Percentiles rank a stretch among this genome's conserved stretches.
phyloP scores from a whole-genome alignment of 2,888 invertebrate genomes.

The Drosophila paucipuncta region DNA sequence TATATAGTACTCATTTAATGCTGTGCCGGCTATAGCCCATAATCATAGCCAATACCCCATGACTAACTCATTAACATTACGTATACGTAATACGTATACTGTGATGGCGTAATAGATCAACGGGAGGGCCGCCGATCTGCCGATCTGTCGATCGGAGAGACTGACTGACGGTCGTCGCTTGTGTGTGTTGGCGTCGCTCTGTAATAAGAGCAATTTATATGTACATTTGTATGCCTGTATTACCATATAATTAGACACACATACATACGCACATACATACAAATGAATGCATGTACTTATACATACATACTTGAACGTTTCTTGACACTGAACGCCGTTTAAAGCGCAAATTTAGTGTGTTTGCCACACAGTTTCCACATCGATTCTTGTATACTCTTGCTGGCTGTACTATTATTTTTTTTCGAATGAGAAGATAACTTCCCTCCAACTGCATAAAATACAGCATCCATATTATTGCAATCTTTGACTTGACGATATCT shows the following conservation, averaged over 20 bases:
- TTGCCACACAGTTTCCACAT: constrained; percentile 2
- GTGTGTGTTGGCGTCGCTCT: constrained; percentile 44
- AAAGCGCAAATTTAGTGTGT: constrained; percentile 44
- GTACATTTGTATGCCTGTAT: constrained; percentile 75
- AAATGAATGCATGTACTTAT: not conserved
- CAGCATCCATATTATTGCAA: not conserved
- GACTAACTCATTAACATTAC: constrained; percentile 67
- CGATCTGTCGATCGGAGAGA: constrained; percentile 5
- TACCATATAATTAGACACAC: constrained; percentile 77
- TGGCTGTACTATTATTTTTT: not conserved
- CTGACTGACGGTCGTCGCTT: constrained; percentile 1
- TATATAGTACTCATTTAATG: not conserved
- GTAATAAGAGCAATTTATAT: constrained; percentile 80
- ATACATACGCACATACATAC: constrained; percentile 10
- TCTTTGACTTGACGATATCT: not conserved
- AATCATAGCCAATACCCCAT: constrained; percentile 42
- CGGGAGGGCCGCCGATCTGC: constrained; percentile 51
- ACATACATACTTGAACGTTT: constrained; percentile 67
- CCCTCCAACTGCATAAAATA: not conserved
- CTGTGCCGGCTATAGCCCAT: constrained; percentile 15
- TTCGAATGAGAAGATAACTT: not conserved
- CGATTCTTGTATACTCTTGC: constrained; percentile 10
- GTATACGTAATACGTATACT: constrained; percentile 51
- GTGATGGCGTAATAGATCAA: constrained; percentile 75
- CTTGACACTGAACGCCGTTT: constrained; percentile 67